Conservation (phyloP, 2,888 invertebrate species). For the Tetanocera ferruginea region DNA sequence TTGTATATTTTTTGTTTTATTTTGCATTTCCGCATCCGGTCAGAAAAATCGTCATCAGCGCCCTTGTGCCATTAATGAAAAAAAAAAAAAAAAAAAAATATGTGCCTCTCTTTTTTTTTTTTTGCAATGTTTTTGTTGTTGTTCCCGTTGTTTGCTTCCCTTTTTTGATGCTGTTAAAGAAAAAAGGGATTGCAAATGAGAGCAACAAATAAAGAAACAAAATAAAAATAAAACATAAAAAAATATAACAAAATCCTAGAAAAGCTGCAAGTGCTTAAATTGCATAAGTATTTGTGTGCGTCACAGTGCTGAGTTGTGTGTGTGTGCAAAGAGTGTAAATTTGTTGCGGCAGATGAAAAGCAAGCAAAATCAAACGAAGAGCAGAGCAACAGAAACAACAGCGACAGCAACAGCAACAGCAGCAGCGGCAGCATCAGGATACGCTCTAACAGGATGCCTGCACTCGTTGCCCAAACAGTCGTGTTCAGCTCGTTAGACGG, state of each 20-base stretch:
- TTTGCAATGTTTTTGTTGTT: background rate
- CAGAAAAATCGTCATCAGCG: conserved; percentile 7
- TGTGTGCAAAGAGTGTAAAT: conserved; percentile 10
- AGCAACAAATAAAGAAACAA: background rate
- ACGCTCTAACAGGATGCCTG: background rate
- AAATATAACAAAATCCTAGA: conserved; percentile 5
- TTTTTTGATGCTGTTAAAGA: background rate
- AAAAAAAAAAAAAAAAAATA: too few species aligned
- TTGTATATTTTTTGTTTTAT: background rate
- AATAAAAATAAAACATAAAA: background rate
- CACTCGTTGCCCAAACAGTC: conserved; percentile 17
- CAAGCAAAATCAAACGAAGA: background rate
- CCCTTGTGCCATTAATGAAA: background rate
- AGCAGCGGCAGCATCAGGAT: background rate
- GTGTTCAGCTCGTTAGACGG: conserved; percentile 20
- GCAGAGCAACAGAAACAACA: conserved; percentile 29
- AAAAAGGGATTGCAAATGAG: conserved; percentile 3
- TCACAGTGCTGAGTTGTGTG: background rate
- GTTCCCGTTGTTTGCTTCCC: background rate
- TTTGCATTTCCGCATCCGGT: conserved; percentile 22
- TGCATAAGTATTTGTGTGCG: conserved; percentile 21
- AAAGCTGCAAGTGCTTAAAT: conserved; percentile 17
- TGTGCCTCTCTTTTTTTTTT: too few species aligned
- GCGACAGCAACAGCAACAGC: conserved; percentile 15
- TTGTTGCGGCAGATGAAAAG: conserved; percentile 16